phyloP scores from a whole-genome alignment of 64 coral and sea anemone genomes.

The Anthopleura sola region DNA sequence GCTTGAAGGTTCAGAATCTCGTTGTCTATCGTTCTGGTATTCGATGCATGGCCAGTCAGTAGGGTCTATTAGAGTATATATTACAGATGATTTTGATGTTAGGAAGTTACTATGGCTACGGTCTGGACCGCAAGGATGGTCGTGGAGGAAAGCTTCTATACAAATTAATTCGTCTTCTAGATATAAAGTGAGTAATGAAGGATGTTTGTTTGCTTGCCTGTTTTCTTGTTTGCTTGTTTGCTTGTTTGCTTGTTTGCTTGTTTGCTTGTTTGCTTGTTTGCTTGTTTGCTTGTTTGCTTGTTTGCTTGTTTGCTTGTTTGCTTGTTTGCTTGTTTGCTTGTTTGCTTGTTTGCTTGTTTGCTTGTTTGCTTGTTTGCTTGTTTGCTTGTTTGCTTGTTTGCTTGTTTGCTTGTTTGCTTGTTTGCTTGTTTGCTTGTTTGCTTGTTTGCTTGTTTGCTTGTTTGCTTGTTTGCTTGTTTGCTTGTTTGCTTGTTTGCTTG shows the following conservation, averaged over 20 bases:
- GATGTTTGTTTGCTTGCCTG: neutral
- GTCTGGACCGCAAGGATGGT: conserved; percentile 44
- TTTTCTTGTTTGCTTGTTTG: no score
- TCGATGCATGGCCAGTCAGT: conserved; percentile 53
- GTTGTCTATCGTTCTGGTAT: conserved; percentile 54
- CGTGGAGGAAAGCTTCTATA: conserved; percentile 30
- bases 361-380: no score
- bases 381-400: no score
- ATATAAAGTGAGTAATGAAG: conserved; percentile 37
- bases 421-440: no score
- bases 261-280: no score
- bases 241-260: neutral
- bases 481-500: no score
- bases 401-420: no score
- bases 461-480: no score
- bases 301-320: no score
- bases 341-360: no score
- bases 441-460: no score
- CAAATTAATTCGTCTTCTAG: conserved; percentile 31
- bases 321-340: no score
- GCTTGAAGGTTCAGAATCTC: conserved; percentile 9
- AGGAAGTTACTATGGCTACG: conserved; percentile 45
- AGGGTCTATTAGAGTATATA: conserved; percentile 41
- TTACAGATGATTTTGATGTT: conserved; percentile 19
- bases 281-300: neutral